phyloP scores from a whole-genome alignment of 1,140 invertebrate genomes.

The Sminthurinus signatus region DNA sequence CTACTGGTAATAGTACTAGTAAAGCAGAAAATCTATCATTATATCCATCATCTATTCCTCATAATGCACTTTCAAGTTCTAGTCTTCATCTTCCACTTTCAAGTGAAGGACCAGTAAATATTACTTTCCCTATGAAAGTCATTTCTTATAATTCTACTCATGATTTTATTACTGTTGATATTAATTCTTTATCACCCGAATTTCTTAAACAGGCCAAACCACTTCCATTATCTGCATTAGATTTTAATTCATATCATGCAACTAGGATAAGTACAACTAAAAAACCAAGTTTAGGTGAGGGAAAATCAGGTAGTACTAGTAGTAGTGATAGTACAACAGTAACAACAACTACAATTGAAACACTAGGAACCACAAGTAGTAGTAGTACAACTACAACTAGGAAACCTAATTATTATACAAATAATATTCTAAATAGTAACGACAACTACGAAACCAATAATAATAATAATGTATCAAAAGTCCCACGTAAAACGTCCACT shows the following conservation, averaged over 20 bases:
- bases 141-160: conserved; percentile 8
- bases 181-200: conserved; percentile 5
- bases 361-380: background rate
- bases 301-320: background rate
- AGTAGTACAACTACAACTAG: background rate
- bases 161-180: conserved; percentile 11
- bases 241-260: conserved; percentile 6
- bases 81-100: background rate
- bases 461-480: background rate
- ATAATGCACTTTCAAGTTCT: background rate
- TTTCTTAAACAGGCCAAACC: conserved; percentile 9
- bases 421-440: background rate
- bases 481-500: too few relatives aligned
- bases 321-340: background rate
- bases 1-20: too few relatives aligned
- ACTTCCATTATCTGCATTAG: background rate
- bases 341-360: background rate
- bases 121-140: conserved; percentile 1
- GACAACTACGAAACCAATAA: background rate
- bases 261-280: conserved; percentile 5
- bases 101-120: background rate
- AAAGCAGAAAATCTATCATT: too few relatives aligned
- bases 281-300: background rate
- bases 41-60: background rate
- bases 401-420: background rate